Percentiles rank a stretch among this genome's conserved stretches.
phyloP scores from a whole-genome alignment of 1,140 invertebrate genomes.

The Ridgeia piscesae region DNA sequence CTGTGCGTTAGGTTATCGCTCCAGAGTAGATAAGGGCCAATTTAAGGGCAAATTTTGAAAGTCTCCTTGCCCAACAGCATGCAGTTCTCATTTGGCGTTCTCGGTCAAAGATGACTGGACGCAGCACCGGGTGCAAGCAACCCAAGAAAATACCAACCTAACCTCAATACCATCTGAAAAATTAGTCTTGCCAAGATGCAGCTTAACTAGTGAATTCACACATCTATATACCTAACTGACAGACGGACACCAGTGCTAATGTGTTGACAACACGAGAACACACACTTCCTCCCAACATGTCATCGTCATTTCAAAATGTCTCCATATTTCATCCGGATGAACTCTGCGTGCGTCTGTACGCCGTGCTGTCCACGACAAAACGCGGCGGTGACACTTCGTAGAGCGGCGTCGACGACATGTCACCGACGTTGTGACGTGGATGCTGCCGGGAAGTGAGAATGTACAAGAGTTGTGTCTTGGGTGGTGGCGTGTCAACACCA shows the following conservation, averaged over 20 bases:
- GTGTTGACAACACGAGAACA: neutral
- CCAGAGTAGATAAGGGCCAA: neutral
- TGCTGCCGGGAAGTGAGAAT: neutral
- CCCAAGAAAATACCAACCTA: neutral
- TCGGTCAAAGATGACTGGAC: neutral
- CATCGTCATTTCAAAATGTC: neutral
- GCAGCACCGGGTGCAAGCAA: neutral
- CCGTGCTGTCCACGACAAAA: neutral
- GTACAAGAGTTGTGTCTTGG: neutral
- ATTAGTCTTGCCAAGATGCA: neutral
- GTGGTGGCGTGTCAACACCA: neutral
- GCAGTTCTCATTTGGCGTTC: neutral
- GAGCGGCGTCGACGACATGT: neutral
- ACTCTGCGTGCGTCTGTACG: neutral
- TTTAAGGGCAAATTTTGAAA: neutral
- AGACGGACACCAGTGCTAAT: too few species aligned
- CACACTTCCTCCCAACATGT: neutral
- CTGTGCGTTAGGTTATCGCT: neutral
- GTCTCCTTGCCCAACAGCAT: neutral
- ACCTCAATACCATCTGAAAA: neutral
- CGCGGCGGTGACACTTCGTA: neutral
- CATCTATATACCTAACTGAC: neutral
- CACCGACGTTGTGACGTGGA: neutral
- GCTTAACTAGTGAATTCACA: neutral
- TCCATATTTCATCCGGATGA: neutral